A percentile compares a stretch with the other conserved stretches of the same genome.
These are phyloP conservation scores for Pelecanoides urinatrix DNA, from an alignment of 2,113 vertebrate species.

Conservation along the genomic window DNA sequence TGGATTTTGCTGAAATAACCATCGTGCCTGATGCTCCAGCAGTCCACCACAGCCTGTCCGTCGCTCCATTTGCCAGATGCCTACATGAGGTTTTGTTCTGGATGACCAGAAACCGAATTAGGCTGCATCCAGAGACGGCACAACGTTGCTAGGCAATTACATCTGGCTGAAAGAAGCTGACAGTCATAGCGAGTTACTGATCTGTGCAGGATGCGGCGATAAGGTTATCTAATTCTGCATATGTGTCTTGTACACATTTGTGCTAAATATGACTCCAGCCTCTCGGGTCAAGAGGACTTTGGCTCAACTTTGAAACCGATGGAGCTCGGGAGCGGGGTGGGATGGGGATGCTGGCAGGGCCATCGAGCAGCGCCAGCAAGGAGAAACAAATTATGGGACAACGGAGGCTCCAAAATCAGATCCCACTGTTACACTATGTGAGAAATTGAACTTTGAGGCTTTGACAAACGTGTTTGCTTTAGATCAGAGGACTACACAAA, in stretches of 20 bases:
- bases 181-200: neutral
- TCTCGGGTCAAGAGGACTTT: neutral
- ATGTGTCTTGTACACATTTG: neutral
- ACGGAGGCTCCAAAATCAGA: neutral
- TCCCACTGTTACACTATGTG: accelerated
- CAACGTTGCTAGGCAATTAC: conserved; percentile 52
- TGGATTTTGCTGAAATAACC: neutral
- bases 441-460: neutral
- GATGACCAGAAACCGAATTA: conserved; percentile 50
- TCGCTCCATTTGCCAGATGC: neutral
- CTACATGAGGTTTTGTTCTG: conserved; percentile 36
- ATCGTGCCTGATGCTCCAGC: neutral
- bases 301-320: neutral
- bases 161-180: conserved; percentile 14
- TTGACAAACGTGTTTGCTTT: neutral
- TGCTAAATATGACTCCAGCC: neutral
- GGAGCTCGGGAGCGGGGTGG: accelerated
- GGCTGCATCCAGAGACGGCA: conserved; percentile 1
- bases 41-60: neutral
- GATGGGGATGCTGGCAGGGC: neutral
- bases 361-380: accelerated
- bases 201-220: neutral
- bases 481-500: neutral
- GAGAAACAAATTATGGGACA: neutral
- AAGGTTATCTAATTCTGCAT: neutral